Evolutionary conservation across 2,888 invertebrate species (phyloP).

Genomic region (Drosophila koepferae): DNA sequence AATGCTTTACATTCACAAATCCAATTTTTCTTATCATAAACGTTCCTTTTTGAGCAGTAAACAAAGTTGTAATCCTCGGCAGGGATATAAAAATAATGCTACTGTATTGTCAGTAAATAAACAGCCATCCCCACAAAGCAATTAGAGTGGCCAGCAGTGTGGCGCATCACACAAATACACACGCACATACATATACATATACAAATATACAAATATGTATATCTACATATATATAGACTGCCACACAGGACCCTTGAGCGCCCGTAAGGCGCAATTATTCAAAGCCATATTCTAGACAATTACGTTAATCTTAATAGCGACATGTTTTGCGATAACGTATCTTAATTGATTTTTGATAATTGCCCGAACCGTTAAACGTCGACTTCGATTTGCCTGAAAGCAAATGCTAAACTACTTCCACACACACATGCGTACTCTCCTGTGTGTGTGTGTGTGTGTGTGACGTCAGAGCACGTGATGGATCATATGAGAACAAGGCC

Average conservation of each 20-base stretch:
- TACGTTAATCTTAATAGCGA: constrained; percentile 69
- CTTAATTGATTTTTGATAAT: constrained; percentile 79
- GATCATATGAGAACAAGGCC: constrained; percentile 71
- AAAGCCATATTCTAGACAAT: constrained; percentile 62
- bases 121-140: constrained; percentile 13
- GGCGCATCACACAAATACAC: neutral
- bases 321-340: constrained; percentile 68
- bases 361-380: constrained; percentile 45
- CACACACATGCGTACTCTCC: neutral
- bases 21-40: constrained; percentile 5
- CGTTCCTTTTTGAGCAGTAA: neutral
- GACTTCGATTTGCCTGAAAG: constrained; percentile 35
- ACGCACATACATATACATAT: neutral
- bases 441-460: constrained; percentile 2
- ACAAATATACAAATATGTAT: neutral
- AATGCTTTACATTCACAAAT: constrained; percentile 10
- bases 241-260: constrained; percentile 10
- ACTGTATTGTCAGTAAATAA: neutral
- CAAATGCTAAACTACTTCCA: constrained; percentile 40
- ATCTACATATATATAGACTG: neutral
- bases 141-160: constrained; percentile 6
- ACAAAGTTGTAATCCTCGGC: constrained; percentile 15
- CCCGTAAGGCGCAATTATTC: constrained; percentile 47
- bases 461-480: constrained; percentile 81
- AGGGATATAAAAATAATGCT: constrained; percentile 16